phyloP scores from a whole-genome alignment of 2,888 invertebrate species.

The Euplagia quadripunctaria region DNA sequence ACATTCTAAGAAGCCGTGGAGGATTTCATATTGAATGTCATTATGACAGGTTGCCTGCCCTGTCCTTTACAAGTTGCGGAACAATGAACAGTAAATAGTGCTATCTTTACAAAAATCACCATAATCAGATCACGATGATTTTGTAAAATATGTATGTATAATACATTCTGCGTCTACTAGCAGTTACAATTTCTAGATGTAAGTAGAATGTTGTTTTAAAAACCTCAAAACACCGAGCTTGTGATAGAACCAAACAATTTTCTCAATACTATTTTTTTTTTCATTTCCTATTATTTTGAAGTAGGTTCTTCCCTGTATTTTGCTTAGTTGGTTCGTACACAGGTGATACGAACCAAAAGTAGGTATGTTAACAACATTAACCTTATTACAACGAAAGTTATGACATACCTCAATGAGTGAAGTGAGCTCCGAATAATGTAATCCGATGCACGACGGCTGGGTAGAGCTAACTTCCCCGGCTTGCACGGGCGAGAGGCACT shows the following conservation, averaged over 20 bases:
- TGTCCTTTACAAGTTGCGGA: neutral
- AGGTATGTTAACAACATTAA: neutral
- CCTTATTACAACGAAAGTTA: conserved; percentile 25
- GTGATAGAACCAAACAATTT: neutral
- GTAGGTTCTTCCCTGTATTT: neutral
- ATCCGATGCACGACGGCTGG: conserved; percentile 83
- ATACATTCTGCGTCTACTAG: neutral
- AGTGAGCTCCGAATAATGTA: conserved; percentile 86
- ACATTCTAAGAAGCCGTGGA: neutral
- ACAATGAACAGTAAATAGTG: neutral
- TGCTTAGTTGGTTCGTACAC: neutral
- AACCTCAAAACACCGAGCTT: neutral
- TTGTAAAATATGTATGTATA: neutral
- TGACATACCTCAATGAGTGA: conserved; percentile 80
- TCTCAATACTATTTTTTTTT: neutral
- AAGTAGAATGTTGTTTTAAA: neutral
- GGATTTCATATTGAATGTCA: conserved; percentile 8
- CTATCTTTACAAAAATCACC: neutral
- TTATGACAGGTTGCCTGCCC: conserved; percentile 12
- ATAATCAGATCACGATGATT: neutral
- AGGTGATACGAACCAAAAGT: neutral
- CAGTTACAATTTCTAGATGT: neutral
- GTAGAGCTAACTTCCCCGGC: conserved; percentile 98
- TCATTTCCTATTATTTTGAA: neutral
- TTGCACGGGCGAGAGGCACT: conserved; percentile 92